These are phyloP conservation scores for Chelonus formosanus DNA, from an alignment of 2,888 invertebrate genomes.

Conservation along the genomic window DNA sequence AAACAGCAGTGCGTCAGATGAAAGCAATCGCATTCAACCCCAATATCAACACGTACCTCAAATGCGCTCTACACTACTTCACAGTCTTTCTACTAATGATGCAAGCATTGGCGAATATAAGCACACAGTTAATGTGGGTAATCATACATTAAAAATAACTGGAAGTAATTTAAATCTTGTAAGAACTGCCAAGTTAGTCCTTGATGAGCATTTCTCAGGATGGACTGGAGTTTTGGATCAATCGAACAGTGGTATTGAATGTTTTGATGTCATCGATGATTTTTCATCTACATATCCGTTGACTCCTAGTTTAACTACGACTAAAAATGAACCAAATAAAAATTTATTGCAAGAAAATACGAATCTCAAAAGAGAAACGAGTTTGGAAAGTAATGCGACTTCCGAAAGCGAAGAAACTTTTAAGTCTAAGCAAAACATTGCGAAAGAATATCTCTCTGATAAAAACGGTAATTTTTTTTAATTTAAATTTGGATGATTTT, in stretches of 20 bases:
- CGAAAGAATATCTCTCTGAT: slow-evolving; percentile 19
- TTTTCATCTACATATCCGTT: slow-evolving; percentile 39
- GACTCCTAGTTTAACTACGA: slow-evolving; percentile 30
- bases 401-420: slow-evolving; percentile 59
- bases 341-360: slow-evolving; percentile 26
- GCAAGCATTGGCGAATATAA: slow-evolving; percentile 87
- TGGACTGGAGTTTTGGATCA: slow-evolving; percentile 53
- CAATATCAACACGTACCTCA: slow-evolving; percentile 67
- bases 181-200: slow-evolving; percentile 84
- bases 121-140: slow-evolving; percentile 86
- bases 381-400: slow-evolving; percentile 53
- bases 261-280: slow-evolving; percentile 60
- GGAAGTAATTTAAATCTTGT: slow-evolving; percentile 86
- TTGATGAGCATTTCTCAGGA: slow-evolving; percentile 81
- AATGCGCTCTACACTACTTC: slow-evolving; percentile 72
- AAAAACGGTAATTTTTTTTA: slow-evolving; percentile 23
- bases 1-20: slow-evolving; percentile 78
- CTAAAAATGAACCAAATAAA: slow-evolving; percentile 22
- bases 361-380: slow-evolving; percentile 48
- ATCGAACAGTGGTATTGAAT: slow-evolving; percentile 55
- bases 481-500: slow-evolving; percentile 5
- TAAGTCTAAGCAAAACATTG: slow-evolving; percentile 38
- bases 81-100: slow-evolving; percentile 85
- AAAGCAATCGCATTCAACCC: slow-evolving; percentile 66
- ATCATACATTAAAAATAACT: slow-evolving; percentile 84